Evolutionary conservation across 2,797 vertebrate genomes (phyloP), one percentile per base, ranked within the genome.

Genomic region (Acanthurus lineatus): DNA sequence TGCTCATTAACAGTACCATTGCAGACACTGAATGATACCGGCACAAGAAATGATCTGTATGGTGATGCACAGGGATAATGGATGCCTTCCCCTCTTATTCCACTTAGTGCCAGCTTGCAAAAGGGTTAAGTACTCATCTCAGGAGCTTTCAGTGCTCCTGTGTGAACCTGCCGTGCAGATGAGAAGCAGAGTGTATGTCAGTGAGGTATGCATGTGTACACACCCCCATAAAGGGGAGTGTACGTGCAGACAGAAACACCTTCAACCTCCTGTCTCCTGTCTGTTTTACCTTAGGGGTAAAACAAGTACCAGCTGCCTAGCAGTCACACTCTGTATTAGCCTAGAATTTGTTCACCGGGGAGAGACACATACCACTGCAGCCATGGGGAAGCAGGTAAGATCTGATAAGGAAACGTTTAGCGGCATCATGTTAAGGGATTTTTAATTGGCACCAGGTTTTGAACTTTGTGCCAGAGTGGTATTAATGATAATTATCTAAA

Each of bases 341-440:
- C 57, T 45, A 48, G 67, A 74, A 69, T 86, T 88, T 81, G 83
- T 91, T 87, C 86, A 76, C 73, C 79, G 57, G 67, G 82, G 73
- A 90, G 83, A 85, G 75, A 82, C 82, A 75, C 67, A 73, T 59
- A 81, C 76, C 77, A 56, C 66, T 9, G 86, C 86, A 89, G 76
- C 89, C 90, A 94, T 95, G 94, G 93, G 82, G 94, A 92, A 90
- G 85, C 92, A 94, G 94, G 94, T 95, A 95, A 94, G 94, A 89
- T 77, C 83, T 79, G 79, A 86, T 70, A 54, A 78, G 77, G 69
- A 77, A 72, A 71, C 42, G 25, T 77, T 85, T 69, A 82, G 63
- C 63, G 53, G 48, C 53, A 53, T 45, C 40, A 14, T 25, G 40
- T 59, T 67, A 8, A 65, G n/a, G 4, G 12, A 62, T 35, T 64